phyloP scores from a whole-genome alignment of 2,113 vertebrate species.

The Apus apus region DNA sequence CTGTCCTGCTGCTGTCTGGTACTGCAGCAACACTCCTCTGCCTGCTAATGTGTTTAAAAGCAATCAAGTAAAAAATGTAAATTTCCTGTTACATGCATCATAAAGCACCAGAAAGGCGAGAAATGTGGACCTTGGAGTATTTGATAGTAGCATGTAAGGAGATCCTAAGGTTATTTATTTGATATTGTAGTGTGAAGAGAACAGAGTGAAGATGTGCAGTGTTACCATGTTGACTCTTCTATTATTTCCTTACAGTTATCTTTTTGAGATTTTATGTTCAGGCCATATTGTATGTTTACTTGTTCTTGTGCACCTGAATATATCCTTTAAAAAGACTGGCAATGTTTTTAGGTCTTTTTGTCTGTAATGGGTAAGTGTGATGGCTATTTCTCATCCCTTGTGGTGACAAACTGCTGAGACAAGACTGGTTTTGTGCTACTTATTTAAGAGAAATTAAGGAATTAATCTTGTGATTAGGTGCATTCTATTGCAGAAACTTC shows the following conservation, averaged over 20 bases:
- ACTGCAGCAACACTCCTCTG: neutral
- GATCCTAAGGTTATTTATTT: neutral
- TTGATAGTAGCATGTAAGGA: neutral
- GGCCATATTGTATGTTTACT: neutral
- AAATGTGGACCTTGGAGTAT: fast-evolving
- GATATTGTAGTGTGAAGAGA: neutral
- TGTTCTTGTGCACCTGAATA: neutral
- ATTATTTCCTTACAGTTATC: neutral
- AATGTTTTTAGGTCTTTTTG: neutral
- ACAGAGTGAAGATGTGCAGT: neutral
- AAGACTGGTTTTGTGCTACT: neutral
- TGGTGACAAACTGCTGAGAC: conserved; percentile 1
- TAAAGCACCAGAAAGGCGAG: neutral
- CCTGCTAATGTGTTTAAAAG: neutral
- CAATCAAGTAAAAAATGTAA: neutral
- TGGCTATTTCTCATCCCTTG: neutral
- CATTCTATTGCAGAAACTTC: neutral
- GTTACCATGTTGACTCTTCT: neutral
- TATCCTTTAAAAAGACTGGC: neutral
- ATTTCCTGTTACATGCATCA: neutral
- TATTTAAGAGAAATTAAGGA: neutral
- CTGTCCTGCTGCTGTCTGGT: neutral
- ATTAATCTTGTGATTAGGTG: neutral
- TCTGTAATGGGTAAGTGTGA: neutral
- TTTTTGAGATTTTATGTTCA: neutral